phyloP scores from a whole-genome alignment of 2,888 invertebrate genomes.

The Clitarchus hookeri region DNA sequence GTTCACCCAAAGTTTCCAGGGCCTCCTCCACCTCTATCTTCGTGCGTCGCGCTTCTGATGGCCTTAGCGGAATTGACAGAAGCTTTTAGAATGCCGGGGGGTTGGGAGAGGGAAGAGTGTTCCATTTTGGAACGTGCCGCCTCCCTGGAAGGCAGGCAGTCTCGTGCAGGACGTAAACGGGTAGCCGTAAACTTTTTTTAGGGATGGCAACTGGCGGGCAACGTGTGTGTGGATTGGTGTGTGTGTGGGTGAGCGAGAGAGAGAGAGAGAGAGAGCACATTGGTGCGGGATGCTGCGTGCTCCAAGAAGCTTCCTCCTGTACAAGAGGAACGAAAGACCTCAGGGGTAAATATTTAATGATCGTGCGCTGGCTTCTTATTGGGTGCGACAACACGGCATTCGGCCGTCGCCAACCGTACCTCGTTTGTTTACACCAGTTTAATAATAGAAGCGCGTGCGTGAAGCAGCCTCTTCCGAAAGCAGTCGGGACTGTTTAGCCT shows the following conservation, averaged over 20 bases:
- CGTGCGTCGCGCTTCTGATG: neutral
- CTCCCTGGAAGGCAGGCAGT: neutral
- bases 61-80: conserved; percentile 2
- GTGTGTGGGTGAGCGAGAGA: neutral
- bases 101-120: neutral
- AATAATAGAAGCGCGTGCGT: too few relatives aligned
- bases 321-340: too few relatives aligned
- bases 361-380: too few relatives aligned
- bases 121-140: neutral
- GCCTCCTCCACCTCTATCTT: neutral
- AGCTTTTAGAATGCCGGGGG: neutral
- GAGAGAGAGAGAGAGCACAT: too few relatives aligned
- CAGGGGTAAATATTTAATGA: too few relatives aligned
- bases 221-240: neutral
- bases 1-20: neutral
- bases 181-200: neutral
- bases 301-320: too few relatives aligned
- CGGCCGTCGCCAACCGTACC: too few relatives aligned
- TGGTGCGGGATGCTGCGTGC: too few relatives aligned
- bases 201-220: neutral
- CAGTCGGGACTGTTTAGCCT: too few relatives aligned
- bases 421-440: too few relatives aligned
- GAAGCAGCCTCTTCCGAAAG: too few relatives aligned
- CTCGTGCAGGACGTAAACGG: neutral
- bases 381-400: too few relatives aligned